Evolutionary conservation across 2,888 invertebrate genomes (phyloP), one percentile per base, ranked within the genome.

Genomic region (Atethmia centrago): DNA sequence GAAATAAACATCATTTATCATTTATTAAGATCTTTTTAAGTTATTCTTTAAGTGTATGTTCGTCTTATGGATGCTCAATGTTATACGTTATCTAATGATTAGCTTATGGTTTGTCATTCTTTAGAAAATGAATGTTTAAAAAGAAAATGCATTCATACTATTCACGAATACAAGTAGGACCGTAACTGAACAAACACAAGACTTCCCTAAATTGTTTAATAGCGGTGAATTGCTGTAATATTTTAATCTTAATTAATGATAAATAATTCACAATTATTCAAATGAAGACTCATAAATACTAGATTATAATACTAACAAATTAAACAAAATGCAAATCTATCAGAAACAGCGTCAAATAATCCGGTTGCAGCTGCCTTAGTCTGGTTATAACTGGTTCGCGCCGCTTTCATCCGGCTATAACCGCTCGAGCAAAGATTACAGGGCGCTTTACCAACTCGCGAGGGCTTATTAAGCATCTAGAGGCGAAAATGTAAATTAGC

Each of bases 401-500:
- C 83, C 80, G 76, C 82, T 67, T 73, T 84, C 75, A 84, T 81
- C 89, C 85, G 82, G 82, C 74, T 83, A 84, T 79, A 87, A 82
- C 87, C 81, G 84, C 87, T 83, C 66, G 63, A 73, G 82, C 81
- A 84, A 85, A 88, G 90, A 92, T 91, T 91, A 92, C 90, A 91
- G 89, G 86, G 88, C 84, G 85, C 87, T 86, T 84, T 74, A 85
- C 83, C 84, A 86, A 88, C 84, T 89, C 85, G 85, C 82, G 80
- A 84, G 86, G 85, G 87, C 89, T 91, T 92, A 92, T 92, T 92
- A 91, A 92, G 87, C 88, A 83, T 83, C 83, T 87, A 84, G 85
- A 87, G 74, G 78, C 87, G 86, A 86, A 90, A 92, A 92, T 92
- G 92, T 87, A 92, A 92, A 92, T 92, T 90, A 88, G 88, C 86